Evolutionary conservation across 2,888 invertebrate species (phyloP).

Genomic region (Chalcosyrphus nemorum): DNA sequence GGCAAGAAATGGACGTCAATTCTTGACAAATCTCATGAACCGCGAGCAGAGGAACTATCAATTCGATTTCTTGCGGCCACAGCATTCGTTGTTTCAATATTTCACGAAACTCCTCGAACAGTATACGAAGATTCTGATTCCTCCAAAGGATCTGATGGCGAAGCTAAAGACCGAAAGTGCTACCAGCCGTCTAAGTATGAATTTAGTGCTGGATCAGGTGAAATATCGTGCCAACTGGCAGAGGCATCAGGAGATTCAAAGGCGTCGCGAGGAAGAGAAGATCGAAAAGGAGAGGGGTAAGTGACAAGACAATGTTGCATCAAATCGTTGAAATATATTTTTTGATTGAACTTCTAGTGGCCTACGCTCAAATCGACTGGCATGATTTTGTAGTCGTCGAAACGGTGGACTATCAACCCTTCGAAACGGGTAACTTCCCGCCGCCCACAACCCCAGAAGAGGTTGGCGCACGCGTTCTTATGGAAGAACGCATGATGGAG

Average conservation of each 20-base stretch:
- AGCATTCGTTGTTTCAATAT: slow-evolving; percentile 98
- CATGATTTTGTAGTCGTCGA: slow-evolving; percentile 99
- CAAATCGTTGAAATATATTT: not conserved
- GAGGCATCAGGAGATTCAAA: slow-evolving; percentile 95
- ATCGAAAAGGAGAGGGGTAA: slow-evolving; percentile 94
- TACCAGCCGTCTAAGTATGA: slow-evolving; percentile 83
- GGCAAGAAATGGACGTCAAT: slow-evolving; percentile 98
- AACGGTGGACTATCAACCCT: slow-evolving; percentile 99
- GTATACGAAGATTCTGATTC: slow-evolving; percentile 98
- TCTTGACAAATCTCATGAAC: slow-evolving; percentile 99
- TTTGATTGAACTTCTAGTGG: slow-evolving; percentile 83
- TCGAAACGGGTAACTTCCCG: slow-evolving; percentile 97
- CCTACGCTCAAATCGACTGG: slow-evolving; percentile 99
- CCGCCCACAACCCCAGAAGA: slow-evolving; percentile 98
- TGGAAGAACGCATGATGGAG: slow-evolving; percentile 91
- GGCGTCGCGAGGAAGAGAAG: slow-evolving; percentile 96
- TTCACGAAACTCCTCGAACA: slow-evolving; percentile 99
- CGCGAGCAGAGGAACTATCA: slow-evolving; percentile 98
- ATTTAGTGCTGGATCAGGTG: slow-evolving; percentile 91
- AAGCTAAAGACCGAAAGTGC: slow-evolving; percentile 90
- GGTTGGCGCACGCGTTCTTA: slow-evolving; percentile 96
- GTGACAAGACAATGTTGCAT: slow-evolving; percentile 12
- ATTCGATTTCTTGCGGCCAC: slow-evolving; percentile 99
- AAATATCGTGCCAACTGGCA: slow-evolving; percentile 98
- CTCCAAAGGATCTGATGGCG: slow-evolving; percentile 94